Evolutionary conservation across 2,113 vertebrate genomes (phyloP).

Genomic region (Melanerpes aurifrons): DNA sequence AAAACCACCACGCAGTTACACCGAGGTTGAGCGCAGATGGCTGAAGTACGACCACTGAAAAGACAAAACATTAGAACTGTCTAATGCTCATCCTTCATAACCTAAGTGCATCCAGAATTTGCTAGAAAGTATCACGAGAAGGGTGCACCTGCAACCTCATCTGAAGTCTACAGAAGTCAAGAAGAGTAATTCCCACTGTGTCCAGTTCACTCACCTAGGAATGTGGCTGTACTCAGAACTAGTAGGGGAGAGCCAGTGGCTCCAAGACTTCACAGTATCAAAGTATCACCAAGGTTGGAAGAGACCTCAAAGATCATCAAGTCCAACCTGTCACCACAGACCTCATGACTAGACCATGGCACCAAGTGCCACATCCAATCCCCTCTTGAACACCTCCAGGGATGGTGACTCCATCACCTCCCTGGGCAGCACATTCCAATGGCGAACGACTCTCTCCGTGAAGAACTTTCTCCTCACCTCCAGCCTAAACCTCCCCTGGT

Average conservation of each 20-base stretch:
- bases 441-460: no score
- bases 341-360: no score
- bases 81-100: not conserved
- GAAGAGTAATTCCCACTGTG: not conserved
- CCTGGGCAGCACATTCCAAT: no score
- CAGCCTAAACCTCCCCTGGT: no score
- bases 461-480: no score
- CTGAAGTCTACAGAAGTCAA: not conserved
- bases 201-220: not conserved
- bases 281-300: no score
- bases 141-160: not conserved
- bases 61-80: not conserved
- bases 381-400: no score
- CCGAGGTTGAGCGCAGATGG: not conserved
- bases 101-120: not conserved
- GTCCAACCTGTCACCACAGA: no score
- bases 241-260: not conserved
- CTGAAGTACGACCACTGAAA: not conserved
- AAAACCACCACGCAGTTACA: not conserved
- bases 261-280: not conserved
- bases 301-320: no score
- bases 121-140: not conserved
- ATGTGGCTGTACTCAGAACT: not conserved
- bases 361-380: no score
- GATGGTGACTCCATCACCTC: no score